Evolutionary conservation across 2,797 vertebrate species (phyloP).

Genomic region (Catharus ustulatus): DNA sequence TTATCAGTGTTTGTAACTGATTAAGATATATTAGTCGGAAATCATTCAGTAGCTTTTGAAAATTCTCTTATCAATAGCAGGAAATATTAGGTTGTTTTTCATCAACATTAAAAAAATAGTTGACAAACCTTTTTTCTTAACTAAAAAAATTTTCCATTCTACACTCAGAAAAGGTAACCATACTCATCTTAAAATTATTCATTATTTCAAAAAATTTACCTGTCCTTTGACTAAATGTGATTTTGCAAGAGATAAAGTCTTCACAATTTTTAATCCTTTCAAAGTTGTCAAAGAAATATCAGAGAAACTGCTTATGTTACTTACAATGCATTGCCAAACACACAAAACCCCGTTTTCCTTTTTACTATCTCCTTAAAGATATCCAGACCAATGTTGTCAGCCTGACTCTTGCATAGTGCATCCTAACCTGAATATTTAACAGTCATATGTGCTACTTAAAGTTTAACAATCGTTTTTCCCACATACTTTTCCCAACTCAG

Average conservation of each 20-base stretch:
- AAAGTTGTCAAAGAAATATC: not conserved
- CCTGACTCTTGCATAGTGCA: not conserved
- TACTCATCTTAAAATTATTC: not conserved
- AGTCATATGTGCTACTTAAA: not conserved
- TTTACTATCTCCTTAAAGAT: not conserved
- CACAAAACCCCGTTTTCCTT: not conserved
- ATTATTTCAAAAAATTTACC: not conserved
- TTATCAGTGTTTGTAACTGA: not conserved
- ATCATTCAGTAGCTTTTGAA: not conserved
- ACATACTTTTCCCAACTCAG: slow-evolving; percentile 9
- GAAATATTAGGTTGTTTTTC: not conserved
- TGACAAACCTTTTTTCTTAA: not conserved
- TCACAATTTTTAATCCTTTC: not conserved
- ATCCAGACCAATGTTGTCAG: not conserved
- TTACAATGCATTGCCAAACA: not conserved
- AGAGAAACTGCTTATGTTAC: not conserved
- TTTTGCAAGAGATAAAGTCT: not conserved
- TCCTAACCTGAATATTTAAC: not conserved
- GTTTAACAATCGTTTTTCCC: not conserved
- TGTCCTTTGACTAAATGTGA: not conserved
- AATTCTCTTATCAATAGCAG: not conserved
- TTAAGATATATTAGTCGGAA: not conserved
- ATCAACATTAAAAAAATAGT: rapidly evolving
- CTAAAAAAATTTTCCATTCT: not conserved
- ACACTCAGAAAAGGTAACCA: rapidly evolving